Conservation (phyloP, 2,888 invertebrate genomes). For the Latrodectus hesperus region DNA sequence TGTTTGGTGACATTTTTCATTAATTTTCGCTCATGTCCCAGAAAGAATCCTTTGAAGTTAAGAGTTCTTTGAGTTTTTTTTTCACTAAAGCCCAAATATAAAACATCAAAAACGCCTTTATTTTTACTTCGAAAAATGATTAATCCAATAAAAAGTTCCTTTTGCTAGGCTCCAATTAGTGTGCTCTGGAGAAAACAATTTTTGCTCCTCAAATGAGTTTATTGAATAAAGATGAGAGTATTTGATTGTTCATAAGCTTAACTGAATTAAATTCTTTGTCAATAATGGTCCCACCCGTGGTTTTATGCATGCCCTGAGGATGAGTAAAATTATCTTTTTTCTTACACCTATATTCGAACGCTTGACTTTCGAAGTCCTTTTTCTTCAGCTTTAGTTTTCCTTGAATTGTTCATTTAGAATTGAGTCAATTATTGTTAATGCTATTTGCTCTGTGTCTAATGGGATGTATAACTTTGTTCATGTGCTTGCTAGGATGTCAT, state of each 20-base stretch:
- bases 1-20: neutral
- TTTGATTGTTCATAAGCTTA: conserved; percentile 66
- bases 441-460: conserved; percentile 39
- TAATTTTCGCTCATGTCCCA: neutral
- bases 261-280: conserved; percentile 60
- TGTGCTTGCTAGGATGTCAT: neutral
- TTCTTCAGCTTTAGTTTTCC: conserved; percentile 20
- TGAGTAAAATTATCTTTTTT: neutral
- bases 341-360: conserved; percentile 4
- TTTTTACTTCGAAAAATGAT: neutral
- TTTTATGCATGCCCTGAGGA: conserved; percentile 27
- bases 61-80: neutral
- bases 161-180: conserved; percentile 51
- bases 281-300: conserved; percentile 45
- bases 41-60: neutral
- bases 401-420: conserved; percentile 35
- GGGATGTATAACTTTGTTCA: conserved; percentile 38
- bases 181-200: conserved; percentile 33
- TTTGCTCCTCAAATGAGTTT: conserved; percentile 58
- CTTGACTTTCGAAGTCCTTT: neutral
- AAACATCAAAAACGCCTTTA: neutral
- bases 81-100: conserved; percentile 10
- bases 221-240: conserved; percentile 63
- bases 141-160: conserved; percentile 23
- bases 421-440: conserved; percentile 30